Evolutionary conservation across 2,888 invertebrate species (phyloP).

Genomic region (Clistopyga incitator): DNA sequence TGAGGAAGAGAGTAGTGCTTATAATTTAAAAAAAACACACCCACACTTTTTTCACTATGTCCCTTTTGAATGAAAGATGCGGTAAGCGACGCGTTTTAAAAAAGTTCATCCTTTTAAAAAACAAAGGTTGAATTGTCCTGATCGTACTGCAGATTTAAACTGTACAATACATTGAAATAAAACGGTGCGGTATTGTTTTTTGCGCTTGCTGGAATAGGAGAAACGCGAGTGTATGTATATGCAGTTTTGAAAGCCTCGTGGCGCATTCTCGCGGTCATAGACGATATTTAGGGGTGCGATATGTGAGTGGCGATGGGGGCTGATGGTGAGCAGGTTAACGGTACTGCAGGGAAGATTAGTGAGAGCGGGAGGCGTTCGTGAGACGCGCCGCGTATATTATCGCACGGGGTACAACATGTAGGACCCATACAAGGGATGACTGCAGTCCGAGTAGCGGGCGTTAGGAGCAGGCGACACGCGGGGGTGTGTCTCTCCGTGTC

Average conservation of each 20-base stretch:
- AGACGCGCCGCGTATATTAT: slow-evolving; percentile 15
- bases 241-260: slow-evolving; percentile 47
- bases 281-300: slow-evolving; percentile 70
- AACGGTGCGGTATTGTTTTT: slow-evolving; percentile 58
- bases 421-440: slow-evolving; percentile 7
- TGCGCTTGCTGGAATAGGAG: slow-evolving; percentile 27
- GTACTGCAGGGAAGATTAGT: slow-evolving; percentile 33
- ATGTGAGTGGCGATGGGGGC: slow-evolving; percentile 25
- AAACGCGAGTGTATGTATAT: slow-evolving; percentile 14
- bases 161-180: slow-evolving; percentile 39
- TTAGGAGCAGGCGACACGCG: slow-evolving; percentile 48
- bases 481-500: slow-evolving; percentile 69
- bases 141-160: slow-evolving; percentile 33
- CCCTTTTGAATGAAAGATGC: slow-evolving; percentile 29
- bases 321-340: slow-evolving; percentile 55
- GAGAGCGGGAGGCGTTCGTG: slow-evolving; percentile 68
- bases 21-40: too few species aligned
- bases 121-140: slow-evolving; percentile 54
- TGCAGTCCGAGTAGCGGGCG: slow-evolving; percentile 4
- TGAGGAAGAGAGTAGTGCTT: too few species aligned
- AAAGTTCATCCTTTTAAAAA: slow-evolving; percentile 29
- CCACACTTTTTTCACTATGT: not conserved
- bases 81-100: slow-evolving; percentile 32
- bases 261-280: slow-evolving; percentile 50
- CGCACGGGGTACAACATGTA: not conserved